phyloP scores from a whole-genome alignment of 2,797 vertebrate species.

The Clarias pachynema region DNA sequence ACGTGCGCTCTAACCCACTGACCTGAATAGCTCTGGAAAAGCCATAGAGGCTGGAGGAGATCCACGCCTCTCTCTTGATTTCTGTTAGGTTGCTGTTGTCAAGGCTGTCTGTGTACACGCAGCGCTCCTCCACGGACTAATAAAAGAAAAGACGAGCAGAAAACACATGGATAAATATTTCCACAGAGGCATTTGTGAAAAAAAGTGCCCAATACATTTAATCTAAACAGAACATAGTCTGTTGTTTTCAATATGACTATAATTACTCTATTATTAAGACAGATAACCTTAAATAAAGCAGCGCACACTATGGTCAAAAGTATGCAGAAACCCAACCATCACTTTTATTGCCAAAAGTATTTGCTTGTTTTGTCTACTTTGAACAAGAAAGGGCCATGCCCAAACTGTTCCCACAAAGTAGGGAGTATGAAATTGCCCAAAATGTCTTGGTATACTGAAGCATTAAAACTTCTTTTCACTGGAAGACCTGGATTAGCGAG shows the following conservation, averaged over 20 bases:
- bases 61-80: slow-evolving; percentile 93
- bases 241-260: neutral
- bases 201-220: neutral
- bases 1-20: slow-evolving; percentile 61
- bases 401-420: too few relatives aligned
- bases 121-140: slow-evolving; percentile 92
- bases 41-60: slow-evolving; percentile 89
- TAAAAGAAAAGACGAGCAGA: slow-evolving; percentile 7
- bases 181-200: neutral
- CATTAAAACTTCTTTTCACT: too few relatives aligned
- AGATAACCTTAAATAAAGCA: neutral
- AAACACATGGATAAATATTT: neutral
- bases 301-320: neutral
- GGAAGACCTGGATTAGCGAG: too few relatives aligned
- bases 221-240: neutral
- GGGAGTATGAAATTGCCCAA: too few relatives aligned
- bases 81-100: slow-evolving; percentile 91
- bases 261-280: too few relatives aligned
- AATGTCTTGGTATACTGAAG: too few relatives aligned
- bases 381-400: too few relatives aligned
- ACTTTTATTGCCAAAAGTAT: too few relatives aligned
- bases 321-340: neutral
- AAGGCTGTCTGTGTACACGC: slow-evolving; percentile 84
- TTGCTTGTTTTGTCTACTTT: too few relatives aligned
- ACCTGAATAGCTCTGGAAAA: slow-evolving; percentile 94